These are phyloP conservation scores for Gasterosteus nipponicus DNA, from an alignment of 2,113 vertebrate genomes.

Conservation along the genomic window DNA sequence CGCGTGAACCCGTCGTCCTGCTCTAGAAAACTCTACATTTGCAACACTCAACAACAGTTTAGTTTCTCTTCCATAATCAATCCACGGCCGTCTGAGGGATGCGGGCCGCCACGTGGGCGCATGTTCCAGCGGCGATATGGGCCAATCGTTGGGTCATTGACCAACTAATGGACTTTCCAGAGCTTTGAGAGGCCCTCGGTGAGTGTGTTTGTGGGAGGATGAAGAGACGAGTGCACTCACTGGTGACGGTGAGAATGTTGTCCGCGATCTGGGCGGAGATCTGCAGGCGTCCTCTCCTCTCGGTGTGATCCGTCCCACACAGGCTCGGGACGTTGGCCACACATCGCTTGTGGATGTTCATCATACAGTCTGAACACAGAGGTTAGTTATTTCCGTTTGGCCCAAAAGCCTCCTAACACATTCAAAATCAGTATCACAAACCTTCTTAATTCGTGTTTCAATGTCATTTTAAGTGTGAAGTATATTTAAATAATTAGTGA, in stretches of 20 bases:
- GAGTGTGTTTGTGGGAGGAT: constrained; percentile 3
- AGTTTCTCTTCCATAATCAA: constrained; percentile 72
- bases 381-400: not conserved
- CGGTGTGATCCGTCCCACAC: constrained; percentile 96
- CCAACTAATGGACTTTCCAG: constrained; percentile 79
- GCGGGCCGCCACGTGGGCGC: constrained; percentile 47
- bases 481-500: not conserved
- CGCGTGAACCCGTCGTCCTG: constrained; percentile 26
- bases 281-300: constrained; percentile 92
- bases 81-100: constrained; percentile 50
- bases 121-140: constrained; percentile 67
- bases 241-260: constrained; percentile 86
- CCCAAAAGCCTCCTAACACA: not conserved
- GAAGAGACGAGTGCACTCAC: constrained; percentile 80
- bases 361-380: constrained; percentile 89
- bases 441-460: not conserved
- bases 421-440: not conserved
- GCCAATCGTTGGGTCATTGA: constrained; percentile 81
- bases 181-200: constrained; percentile 15
- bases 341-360: constrained; percentile 98
- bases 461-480: not conserved
- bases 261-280: constrained; percentile 88
- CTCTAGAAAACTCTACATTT: constrained; percentile 61
- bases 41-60: constrained; percentile 72
- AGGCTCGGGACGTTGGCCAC: constrained; percentile 97